Percentiles rank a stretch among this genome's conserved stretches.
Evolutionary conservation across 2,113 vertebrate species (phyloP).

Genomic region (Campylomormyrus tamandua): DNA sequence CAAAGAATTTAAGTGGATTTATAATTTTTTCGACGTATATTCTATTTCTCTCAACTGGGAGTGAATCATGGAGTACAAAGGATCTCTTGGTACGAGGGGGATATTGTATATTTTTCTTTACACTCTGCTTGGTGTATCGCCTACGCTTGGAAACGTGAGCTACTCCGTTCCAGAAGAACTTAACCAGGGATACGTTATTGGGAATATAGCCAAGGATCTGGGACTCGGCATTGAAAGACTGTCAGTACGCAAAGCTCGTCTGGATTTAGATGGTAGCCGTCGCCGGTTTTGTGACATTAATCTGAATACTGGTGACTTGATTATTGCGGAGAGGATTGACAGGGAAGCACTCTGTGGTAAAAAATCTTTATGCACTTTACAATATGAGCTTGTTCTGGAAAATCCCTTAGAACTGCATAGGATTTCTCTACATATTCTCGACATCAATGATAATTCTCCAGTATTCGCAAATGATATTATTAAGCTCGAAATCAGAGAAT

Average conservation of each 20-base stretch:
- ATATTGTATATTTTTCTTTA: not conserved
- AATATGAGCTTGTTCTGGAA: not conserved
- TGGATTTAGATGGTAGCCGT: not conserved
- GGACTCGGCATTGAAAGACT: not conserved
- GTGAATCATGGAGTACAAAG: not conserved
- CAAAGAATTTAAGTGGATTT: not conserved
- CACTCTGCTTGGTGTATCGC: not conserved
- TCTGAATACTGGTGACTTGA: not conserved
- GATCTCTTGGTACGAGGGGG: not conserved
- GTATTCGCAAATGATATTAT: not conserved
- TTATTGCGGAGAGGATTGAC: not conserved
- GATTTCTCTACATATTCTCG: not conserved
- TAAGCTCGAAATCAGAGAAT: not conserved
- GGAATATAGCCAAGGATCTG: not conserved
- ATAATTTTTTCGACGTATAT: not conserved
- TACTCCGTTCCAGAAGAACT: not conserved
- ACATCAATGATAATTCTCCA: not conserved
- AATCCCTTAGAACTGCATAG: not conserved
- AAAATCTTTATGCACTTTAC: not conserved
- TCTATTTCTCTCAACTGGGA: not conserved
- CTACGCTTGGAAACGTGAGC: not conserved
- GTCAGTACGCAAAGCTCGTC: not conserved
- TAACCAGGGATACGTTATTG: not conserved
- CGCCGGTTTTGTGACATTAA: not conserved
- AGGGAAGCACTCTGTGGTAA: not conserved